phyloP scores from a whole-genome alignment of 2,797 vertebrate species.

The Glossophaga mutica region DNA sequence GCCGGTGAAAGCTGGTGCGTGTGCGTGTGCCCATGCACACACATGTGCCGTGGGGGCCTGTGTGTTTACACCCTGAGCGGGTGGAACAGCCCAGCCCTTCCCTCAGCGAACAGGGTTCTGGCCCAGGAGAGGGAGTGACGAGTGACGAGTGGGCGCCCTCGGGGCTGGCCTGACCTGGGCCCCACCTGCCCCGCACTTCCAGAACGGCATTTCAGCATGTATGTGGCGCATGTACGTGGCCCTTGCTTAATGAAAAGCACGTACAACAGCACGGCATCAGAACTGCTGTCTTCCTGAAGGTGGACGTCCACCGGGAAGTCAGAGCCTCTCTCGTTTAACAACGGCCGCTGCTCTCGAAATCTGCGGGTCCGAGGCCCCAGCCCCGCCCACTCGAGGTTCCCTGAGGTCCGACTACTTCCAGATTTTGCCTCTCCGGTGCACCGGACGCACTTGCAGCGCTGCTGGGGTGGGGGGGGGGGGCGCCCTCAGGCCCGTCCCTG shows the following conservation, averaged over 20 bases:
- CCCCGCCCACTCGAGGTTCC: neutral
- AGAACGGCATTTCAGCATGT: neutral
- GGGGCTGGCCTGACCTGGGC: neutral
- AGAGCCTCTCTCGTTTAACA: neutral
- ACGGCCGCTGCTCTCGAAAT: slow-evolving; percentile 3
- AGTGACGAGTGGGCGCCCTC: neutral
- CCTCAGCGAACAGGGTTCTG: neutral
- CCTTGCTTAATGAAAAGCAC: neutral
- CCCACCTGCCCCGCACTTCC: neutral
- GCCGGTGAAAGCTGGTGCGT: neutral
- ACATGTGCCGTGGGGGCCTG: neutral
- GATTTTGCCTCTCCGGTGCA: neutral
- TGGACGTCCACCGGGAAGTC: neutral
- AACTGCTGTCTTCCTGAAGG: slow-evolving; percentile 25
- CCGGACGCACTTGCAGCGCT: neutral
- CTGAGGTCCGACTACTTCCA: neutral
- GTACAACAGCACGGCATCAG: neutral
- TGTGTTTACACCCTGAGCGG: neutral
- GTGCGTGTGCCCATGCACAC: no score
- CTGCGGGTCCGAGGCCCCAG: neutral
- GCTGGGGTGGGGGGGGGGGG: neutral
- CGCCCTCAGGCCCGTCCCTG: neutral
- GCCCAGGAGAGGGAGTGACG: neutral
- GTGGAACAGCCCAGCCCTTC: neutral
- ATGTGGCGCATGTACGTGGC: neutral